A percentile compares a stretch with the other conserved stretches of the same genome.
Conservation (phyloP, 2,888 invertebrate genomes). For the Blastobasis lacticolella region DNA sequence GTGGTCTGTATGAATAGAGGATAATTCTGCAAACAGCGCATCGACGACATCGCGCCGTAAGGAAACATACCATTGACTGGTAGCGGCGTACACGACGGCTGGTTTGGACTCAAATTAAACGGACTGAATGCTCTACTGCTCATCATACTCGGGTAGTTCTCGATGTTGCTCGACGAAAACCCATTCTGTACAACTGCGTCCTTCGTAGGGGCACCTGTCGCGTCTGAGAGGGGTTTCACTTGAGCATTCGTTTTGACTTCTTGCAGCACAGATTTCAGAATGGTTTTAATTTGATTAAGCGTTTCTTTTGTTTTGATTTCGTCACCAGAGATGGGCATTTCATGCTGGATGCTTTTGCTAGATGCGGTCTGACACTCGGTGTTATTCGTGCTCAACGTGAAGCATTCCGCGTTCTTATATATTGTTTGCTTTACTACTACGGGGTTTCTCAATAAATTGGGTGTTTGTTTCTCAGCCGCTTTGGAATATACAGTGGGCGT, state of each 20-base stretch:
- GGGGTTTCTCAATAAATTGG: background rate
- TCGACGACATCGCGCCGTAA: constrained; percentile 12
- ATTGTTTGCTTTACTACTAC: background rate
- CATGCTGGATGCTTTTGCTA: constrained; percentile 21
- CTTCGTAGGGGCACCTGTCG: constrained; percentile 22
- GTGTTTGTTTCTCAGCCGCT: too few relatives aligned
- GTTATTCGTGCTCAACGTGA: constrained; percentile 25
- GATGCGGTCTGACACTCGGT: constrained; percentile 36
- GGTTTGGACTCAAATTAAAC: constrained; percentile 32
- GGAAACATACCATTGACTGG: constrained; percentile 17
- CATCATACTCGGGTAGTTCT: constrained; percentile 35
- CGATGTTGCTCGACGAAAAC: constrained; percentile 33
- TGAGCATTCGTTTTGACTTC: constrained; percentile 50
- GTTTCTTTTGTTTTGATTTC: constrained; percentile 46
- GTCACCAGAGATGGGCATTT: constrained; percentile 4
- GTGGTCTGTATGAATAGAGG: constrained; percentile 44
- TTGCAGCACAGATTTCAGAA: constrained; percentile 49
- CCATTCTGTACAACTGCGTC: constrained; percentile 51
- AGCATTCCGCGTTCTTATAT: constrained; percentile 31
- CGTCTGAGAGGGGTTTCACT: constrained; percentile 18
- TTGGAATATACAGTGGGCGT: background rate
- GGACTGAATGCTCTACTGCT: constrained; percentile 47
- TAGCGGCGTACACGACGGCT: constrained; percentile 34
- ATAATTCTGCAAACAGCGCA: constrained; percentile 42
- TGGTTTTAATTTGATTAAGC: constrained; percentile 53